Base-by-base conservation (phyloP, 2,888 invertebrate species). In the Encarsia formosa region DNA sequence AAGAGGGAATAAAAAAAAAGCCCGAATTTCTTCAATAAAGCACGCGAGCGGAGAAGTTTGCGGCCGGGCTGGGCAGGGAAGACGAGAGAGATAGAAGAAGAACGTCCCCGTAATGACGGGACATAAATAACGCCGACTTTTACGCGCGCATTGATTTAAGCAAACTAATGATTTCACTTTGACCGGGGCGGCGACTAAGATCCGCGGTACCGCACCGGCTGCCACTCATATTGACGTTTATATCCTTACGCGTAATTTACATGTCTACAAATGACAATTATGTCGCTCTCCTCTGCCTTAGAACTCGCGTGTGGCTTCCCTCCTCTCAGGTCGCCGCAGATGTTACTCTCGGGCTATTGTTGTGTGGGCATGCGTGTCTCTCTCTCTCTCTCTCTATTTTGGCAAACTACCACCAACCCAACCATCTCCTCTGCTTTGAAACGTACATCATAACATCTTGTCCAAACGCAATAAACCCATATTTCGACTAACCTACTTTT, bases 131-230 rank as follows among this genome's bases (percentile, higher is more conserved):
- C 70, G 64, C 63, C 66, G 74, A 74, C 74, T 59, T 74, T 74
- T 73, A 74, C 70, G 74, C 61, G 70, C 73, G 71, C 73, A 74
- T 74, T 74, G 74, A 74, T 73, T 73, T 71, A 73, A 74, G 73
- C 71, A 73, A 74, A 73, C 73, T 74, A 74, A 73, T 73, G 73
- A 74, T 73, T 74, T 74, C 69, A 73, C 74, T 74, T 74, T 74
- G 73, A 71, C 68, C 68, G 65, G 65, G 62, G n/a, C 68, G 67
- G 66, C 66, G 55, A 58, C 54, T 58, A 42, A 57, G 59, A 52
- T 48, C 56, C 51, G 47, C 49, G 56, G 59, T 11, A 60, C 59
- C 56, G 59, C 65, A n/a, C 60, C 60, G 59, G 58, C 63, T 58
- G 63, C 58, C 66, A 68, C 65, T 69, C 69, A 67, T 69, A 70